Evolutionary conservation across 1,140 invertebrate genomes (phyloP), one percentile per base, ranked within the genome.

Genomic region (Drosophila burlai): DNA sequence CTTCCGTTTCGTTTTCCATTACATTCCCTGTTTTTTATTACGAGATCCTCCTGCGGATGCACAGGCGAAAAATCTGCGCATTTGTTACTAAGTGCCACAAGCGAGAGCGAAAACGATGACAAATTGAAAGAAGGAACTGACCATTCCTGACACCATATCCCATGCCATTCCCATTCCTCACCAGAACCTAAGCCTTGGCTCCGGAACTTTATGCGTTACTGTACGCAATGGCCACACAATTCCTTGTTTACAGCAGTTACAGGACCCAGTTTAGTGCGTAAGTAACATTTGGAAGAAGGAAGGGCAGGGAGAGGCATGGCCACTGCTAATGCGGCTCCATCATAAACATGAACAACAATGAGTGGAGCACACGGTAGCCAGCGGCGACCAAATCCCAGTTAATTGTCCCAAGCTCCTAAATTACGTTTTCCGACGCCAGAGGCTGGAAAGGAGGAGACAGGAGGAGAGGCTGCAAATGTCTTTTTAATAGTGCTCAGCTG

Each of bases 281-380:
- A 29, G 29, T 29, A 29, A 29, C 6, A 29, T 29, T 29, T 7
- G 29, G 5, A 29, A 7, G 29, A 11, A 15, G 36, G 57, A 55
- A 36, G 45, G 45, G 26, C 26, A 18, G 21, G 16, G 13, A 15
- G 36, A 38, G 40, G 36, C 34, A 18, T 40, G 21, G 26, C 21
- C 24, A 34, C 43, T 64, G 83, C 69, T 86, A 87, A 87, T 82
- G 83, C 79, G 83, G 38, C 63, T 58, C 65, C 65, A 60, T 60
- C 79, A 82, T 85, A 87, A 82, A 87, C 80, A 87, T 79, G 74
- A 72, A 61, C 75, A 84, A 78, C 61, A 77, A 81, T 64, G 71
- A 64, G 67, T 16, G 45, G n/a, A 64, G 54, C 60, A 10, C 54
- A 24, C 15, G 54, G 36, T 40, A 38, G 40, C 64, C 59, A 71